phyloP scores from a whole-genome alignment of 2,113 vertebrate species.

The Halichoeres trimaculatus region DNA sequence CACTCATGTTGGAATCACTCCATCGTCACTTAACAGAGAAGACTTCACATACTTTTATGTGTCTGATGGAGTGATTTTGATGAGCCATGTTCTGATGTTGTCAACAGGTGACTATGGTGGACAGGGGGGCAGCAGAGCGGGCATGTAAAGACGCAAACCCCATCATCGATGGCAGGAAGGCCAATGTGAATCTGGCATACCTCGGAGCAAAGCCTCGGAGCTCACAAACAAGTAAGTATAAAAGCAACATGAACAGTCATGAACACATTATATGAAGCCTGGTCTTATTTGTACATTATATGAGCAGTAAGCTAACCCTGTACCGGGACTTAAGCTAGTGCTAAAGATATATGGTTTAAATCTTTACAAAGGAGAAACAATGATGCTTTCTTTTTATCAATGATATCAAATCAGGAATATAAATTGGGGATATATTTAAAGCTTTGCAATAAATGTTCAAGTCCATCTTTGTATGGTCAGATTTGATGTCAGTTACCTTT shows the following conservation, averaged over 20 bases:
- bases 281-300: no score
- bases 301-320: no score
- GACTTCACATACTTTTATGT: neutral
- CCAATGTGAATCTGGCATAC: constrained; percentile 96
- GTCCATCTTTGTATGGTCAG: neutral
- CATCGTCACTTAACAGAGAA: neutral
- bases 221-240: constrained; percentile 89
- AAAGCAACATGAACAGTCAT: neutral
- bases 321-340: no score
- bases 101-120: constrained; percentile 94
- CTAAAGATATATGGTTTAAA: no score
- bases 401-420: no score
- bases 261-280: neutral
- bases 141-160: constrained; percentile 97
- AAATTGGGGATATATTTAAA: neutral
- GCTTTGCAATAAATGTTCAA: neutral
- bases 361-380: no score
- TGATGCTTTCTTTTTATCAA: no score
- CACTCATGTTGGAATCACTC: constrained; percentile 9
- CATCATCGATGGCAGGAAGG: constrained; percentile 96
- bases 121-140: constrained; percentile 89
- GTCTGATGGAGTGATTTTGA: neutral
- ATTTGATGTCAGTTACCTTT: neutral
- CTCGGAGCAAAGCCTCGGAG: constrained; percentile 94
- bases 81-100: neutral